A percentile compares a stretch with the other conserved stretches of the same genome.
Evolutionary conservation across 2,113 vertebrate genomes (phyloP).

Genomic region (Chunga burmeisteri): DNA sequence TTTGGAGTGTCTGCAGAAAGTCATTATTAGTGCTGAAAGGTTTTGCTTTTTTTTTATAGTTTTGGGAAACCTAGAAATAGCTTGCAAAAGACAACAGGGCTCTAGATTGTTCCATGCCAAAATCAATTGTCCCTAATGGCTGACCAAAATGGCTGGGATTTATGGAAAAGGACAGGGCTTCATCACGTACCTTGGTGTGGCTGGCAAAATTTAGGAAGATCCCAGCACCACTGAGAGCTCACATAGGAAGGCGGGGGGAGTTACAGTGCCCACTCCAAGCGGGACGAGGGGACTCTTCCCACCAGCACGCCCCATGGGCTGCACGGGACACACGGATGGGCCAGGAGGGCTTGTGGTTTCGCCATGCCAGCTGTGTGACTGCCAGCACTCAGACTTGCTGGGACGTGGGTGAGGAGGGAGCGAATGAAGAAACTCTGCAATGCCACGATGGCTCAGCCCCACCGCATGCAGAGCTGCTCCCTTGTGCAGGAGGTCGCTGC

Average conservation of each 20-base stretch:
- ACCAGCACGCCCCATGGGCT: accelerated
- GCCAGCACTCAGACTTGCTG: accelerated
- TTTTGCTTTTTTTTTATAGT: background rate
- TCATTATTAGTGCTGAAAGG: background rate
- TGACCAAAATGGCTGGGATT: background rate
- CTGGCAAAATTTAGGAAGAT: background rate
- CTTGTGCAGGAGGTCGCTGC: background rate
- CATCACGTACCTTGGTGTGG: background rate
- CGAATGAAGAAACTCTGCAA: background rate
- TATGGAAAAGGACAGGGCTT: background rate
- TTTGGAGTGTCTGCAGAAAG: background rate
- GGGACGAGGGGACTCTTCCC: background rate
- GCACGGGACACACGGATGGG: accelerated
- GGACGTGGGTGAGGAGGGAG: background rate
- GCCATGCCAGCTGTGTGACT: accelerated
- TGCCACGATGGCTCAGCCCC: accelerated
- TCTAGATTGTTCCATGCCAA: background rate
- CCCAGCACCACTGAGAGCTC: background rate
- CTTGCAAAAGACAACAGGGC: background rate
- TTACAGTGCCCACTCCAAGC: accelerated
- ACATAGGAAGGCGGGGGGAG: accelerated
- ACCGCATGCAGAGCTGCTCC: background rate
- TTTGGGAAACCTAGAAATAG: background rate
- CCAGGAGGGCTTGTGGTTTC: background rate
- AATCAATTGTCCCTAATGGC: background rate